Evolutionary conservation across 1,140 invertebrate genomes (phyloP).

Genomic region (Cydia splendana): DNA sequence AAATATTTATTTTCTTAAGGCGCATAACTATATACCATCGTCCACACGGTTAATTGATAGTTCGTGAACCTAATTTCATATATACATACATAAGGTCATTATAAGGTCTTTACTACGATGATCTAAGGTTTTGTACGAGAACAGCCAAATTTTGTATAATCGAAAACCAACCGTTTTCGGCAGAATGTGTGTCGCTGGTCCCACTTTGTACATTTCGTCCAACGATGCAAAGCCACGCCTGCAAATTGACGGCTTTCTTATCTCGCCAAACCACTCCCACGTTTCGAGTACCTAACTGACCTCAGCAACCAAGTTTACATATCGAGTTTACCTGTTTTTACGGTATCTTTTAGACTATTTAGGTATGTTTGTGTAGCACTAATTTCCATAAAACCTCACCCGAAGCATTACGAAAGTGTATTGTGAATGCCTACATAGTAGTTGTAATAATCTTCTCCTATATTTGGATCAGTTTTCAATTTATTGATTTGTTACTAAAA

Average conservation of each 20-base stretch:
- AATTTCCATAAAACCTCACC: not conserved
- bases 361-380: not conserved
- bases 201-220: constrained; percentile 41
- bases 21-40: no score
- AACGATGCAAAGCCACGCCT: constrained; percentile 45
- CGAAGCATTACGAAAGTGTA: not conserved
- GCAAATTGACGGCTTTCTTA: constrained; percentile 53
- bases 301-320: constrained; percentile 34
- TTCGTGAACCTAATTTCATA: no score
- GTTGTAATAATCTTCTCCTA: no score
- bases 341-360: constrained; percentile 19
- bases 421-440: not conserved
- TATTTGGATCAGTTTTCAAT: no score
- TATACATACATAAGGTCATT: no score
- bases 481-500: no score
- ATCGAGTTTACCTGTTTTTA: constrained; percentile 19
- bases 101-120: no score
- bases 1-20: no score
- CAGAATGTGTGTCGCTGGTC: constrained; percentile 47
- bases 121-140: no score
- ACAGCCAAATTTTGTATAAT: not conserved
- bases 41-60: no score
- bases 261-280: constrained; percentile 47
- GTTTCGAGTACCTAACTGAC: constrained; percentile 41
- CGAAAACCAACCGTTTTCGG: constrained; percentile 12